Base-by-base conservation (phyloP, 2,113 vertebrate genomes). In the Halichoeres trimaculatus region DNA sequence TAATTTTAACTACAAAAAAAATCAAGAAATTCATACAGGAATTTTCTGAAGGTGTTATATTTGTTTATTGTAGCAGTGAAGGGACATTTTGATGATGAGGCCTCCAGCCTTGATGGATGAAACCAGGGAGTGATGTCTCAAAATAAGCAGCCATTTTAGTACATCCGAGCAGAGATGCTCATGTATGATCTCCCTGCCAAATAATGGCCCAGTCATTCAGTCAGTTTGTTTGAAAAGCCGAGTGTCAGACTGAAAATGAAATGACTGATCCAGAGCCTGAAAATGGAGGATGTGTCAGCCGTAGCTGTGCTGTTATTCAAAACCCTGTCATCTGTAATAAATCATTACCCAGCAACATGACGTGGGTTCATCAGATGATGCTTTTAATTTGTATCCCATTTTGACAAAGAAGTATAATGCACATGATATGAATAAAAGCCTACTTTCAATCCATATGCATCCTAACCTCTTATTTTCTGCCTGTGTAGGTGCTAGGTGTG, bases 131-230 rank as follows among this genome's bases (percentile, higher is more conserved):
- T 76, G 80, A 54, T 81, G 78, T 41, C 51, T 14, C 8, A 10
- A 47, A 84, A 84, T 68, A 81, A 87, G 86, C 83, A 85, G 88
- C 89, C 90, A 90, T 92, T 85, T 90, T 86, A 77, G 54, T 62
- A 55, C 38, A 51, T 68, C 74, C 74, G 66, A 72, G 62, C 53
- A 64, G 51, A 22, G 75, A 85, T 73, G 85, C 60, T 80, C 68
- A 50, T 52, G 68, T 65, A 50, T 52, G 68, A 30, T 73, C 38
- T 59, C 65, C 14, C 24, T 87, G 66, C 56, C 65, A 85, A 81
- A 80, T 66, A 12, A 78, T 66, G 59, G 14, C 12, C 45, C 47
- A 22, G 59, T 16, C 16, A 24, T 87, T 80, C 54, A 73, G 62
- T 70, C 72, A 67, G 68, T 36, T 0, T 56, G 51, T 66, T 70